Percentiles rank a stretch among this genome's conserved stretches.
These are phyloP conservation scores for Bos taurus DNA, from an alignment of 2,113 vertebrate species.

Conservation along the genomic window ARS-UCD2.0 NC_037333.1:72931001-72931500, in stretches of 20 bases:
- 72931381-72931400: neutral
- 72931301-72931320: constrained; percentile 22
- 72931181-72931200: neutral
- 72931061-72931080: neutral
- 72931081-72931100: neutral
- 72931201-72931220: neutral
- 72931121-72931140: neutral
- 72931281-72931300: neutral
- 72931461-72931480: neutral
- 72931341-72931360: neutral
- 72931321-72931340: neutral
- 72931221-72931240: constrained; percentile 27
- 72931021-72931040: neutral
- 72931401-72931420: neutral
- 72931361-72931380: neutral
- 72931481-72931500: neutral
- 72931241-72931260: neutral
- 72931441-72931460: neutral
- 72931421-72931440: neutral
- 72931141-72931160: neutral
- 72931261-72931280: neutral
- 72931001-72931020: neutral
- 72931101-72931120: neutral
- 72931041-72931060: neutral
- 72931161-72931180: constrained; percentile 8